Conservation (phyloP, 2,888 invertebrate genomes). For the Lysandra coridon region DNA sequence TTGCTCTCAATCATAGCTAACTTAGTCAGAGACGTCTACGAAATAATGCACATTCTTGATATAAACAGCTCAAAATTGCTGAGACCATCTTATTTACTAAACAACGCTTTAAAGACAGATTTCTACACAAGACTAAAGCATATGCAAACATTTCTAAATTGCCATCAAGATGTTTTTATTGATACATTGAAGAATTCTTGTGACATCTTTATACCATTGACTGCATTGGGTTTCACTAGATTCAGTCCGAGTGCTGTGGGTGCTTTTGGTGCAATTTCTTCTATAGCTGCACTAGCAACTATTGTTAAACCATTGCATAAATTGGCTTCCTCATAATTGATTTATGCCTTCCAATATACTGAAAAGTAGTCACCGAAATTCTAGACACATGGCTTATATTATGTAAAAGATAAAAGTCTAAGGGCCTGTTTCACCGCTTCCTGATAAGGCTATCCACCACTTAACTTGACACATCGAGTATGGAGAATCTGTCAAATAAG, state of each 20-base stretch:
- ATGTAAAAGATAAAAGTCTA: background rate
- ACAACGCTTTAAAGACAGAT: conserved; percentile 54
- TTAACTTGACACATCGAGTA: no score
- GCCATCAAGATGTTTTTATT: conserved; percentile 84
- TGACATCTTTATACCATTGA: conserved; percentile 92
- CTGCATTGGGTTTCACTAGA: conserved; percentile 88
- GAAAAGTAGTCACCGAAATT: conserved; percentile 8
- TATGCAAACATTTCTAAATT: conserved; percentile 56
- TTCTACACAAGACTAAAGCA: conserved; percentile 54
- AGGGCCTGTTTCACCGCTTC: no score
- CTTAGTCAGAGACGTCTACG: conserved; percentile 90
- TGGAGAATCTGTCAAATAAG: no score
- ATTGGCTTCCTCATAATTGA: conserved; percentile 79
- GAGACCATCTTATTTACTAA: conserved; percentile 65
- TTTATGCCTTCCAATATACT: background rate
- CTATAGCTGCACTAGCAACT: conserved; percentile 88
- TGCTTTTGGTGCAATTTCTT: conserved; percentile 88
- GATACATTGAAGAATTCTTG: conserved; percentile 93
- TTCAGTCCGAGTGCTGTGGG: conserved; percentile 90
- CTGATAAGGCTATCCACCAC: no score
- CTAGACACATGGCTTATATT: background rate
- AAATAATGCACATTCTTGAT: conserved; percentile 84
- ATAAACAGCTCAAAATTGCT: conserved; percentile 62
- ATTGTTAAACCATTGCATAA: conserved; percentile 89
- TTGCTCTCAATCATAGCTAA: conserved; percentile 90